phyloP scores from a whole-genome alignment of 2,888 invertebrate genomes.

The Ethmia dodecea region DNA sequence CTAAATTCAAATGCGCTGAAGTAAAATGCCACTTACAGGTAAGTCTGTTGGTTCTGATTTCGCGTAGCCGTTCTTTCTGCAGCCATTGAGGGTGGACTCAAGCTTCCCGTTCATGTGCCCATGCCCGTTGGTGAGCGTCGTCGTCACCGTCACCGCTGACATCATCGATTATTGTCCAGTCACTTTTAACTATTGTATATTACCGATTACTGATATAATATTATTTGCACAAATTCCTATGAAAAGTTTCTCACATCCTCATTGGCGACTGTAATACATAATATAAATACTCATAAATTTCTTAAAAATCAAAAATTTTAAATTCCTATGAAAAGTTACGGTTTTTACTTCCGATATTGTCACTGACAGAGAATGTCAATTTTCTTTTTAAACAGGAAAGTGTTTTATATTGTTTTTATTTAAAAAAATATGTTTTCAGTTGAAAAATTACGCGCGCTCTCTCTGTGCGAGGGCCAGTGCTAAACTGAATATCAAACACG shows the following conservation, averaged over 20 bases:
- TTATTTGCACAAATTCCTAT: no score
- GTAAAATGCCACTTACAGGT: conserved; percentile 39
- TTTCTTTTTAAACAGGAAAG: no score
- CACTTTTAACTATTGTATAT: conserved; percentile 6
- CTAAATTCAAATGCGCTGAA: no score
- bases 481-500: conserved; percentile 31
- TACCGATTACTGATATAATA: no score
- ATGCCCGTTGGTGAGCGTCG: conserved; percentile 58
- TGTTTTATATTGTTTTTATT: no score
- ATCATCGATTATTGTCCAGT: conserved; percentile 18
- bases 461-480: conserved; percentile 29
- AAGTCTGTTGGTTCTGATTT: conserved; percentile 42
- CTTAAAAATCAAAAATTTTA: conserved; percentile 1
- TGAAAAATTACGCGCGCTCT: conserved; percentile 30
- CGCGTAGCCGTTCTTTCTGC: conserved; percentile 58
- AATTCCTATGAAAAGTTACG: no score
- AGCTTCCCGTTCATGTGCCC: conserved; percentile 50
- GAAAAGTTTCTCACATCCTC: conserved; percentile 22
- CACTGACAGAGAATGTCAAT: no score
- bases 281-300: conserved; percentile 1
- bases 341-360: no score
- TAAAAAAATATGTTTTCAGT: no score
- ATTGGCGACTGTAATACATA: no score
- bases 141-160: conserved; percentile 63
- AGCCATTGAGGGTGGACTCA: conserved; percentile 52